A percentile compares a stretch with the other conserved stretches of the same genome.
Evolutionary conservation across 2,888 invertebrate genomes (phyloP).

Genomic region (Cordilura impudica): DNA sequence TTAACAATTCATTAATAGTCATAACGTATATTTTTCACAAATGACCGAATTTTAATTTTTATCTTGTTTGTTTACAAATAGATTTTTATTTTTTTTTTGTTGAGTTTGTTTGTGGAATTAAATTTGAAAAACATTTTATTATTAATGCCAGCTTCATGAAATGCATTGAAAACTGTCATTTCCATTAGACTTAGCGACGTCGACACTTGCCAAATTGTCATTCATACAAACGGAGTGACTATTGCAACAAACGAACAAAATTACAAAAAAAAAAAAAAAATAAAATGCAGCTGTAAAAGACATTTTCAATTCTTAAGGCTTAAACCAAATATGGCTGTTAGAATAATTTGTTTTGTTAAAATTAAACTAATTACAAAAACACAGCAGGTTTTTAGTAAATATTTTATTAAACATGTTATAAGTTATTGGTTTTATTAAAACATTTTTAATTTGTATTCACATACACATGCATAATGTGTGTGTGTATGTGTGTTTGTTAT

Average conservation of each 20-base stretch:
- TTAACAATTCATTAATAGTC: slow-evolving; percentile 59
- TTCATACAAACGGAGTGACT: neutral
- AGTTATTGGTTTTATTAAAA: neutral
- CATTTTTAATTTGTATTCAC: slow-evolving; percentile 8
- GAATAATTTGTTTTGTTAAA: slow-evolving; percentile 29
- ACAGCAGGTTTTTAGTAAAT: slow-evolving; percentile 51
- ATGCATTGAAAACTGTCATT: slow-evolving; percentile 49
- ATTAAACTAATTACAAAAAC: slow-evolving; percentile 49
- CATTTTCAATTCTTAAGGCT: neutral
- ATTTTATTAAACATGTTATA: neutral
- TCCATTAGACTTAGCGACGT: slow-evolving; percentile 57
- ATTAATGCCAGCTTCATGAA: slow-evolving; percentile 10
- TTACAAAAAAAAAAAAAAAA: too few species aligned
- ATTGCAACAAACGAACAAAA: neutral
- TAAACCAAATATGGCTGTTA: slow-evolving; percentile 2
- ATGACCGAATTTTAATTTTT: slow-evolving; percentile 28
- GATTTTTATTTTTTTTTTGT: neutral
- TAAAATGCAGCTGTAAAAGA: slow-evolving; percentile 41
- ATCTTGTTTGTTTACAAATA: neutral
- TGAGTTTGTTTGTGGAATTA: neutral
- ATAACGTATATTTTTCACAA: slow-evolving; percentile 23
- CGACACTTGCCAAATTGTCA: slow-evolving; percentile 30
- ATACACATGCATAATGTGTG: neutral
- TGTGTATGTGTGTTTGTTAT: slow-evolving; percentile 3
- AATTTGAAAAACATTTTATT: slow-evolving; percentile 21